A percentile compares a stretch with the other conserved stretches of the same genome.
These are phyloP conservation scores for Agraylea sexmaculata DNA, from an alignment of 1,140 invertebrate genomes.

Conservation along the genomic window DNA sequence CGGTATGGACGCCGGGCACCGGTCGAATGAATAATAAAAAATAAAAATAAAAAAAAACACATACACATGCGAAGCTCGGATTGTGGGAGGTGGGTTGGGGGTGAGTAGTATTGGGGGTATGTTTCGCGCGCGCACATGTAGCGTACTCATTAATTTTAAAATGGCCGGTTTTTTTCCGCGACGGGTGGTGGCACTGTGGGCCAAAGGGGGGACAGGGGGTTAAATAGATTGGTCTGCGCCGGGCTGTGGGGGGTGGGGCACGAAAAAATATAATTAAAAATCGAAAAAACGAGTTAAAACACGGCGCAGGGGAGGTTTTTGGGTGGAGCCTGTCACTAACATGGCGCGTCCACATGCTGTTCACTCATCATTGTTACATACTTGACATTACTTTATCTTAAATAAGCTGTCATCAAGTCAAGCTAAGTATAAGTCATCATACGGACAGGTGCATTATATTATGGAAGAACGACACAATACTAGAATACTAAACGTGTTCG, in stretches of 20 bases:
- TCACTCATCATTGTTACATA: constrained; percentile 10
- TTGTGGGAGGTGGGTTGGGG: too few relatives aligned
- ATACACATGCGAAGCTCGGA: too few relatives aligned
- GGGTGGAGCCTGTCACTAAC: constrained; percentile 3
- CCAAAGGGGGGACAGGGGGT: constrained; percentile 36
- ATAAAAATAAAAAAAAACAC: too few relatives aligned
- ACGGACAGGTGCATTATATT: too few relatives aligned
- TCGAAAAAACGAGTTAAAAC: constrained; percentile 22
- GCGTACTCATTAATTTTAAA: constrained; percentile 47
- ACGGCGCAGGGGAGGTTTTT: background rate
- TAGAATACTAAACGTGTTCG: too few relatives aligned
- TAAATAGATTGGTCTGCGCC: constrained; percentile 43
- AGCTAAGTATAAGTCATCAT: too few relatives aligned
- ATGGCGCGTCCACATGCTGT: background rate
- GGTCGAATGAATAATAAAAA: too few relatives aligned
- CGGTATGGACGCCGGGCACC: too few relatives aligned
- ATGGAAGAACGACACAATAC: too few relatives aligned
- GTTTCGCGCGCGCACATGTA: constrained; percentile 5
- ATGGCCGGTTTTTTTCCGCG: constrained; percentile 42
- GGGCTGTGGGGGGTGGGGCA: constrained; percentile 31
- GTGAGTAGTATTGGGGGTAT: too few relatives aligned
- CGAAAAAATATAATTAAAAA: constrained; percentile 24
- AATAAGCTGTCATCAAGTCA: too few relatives aligned
- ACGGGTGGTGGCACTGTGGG: constrained; percentile 30
- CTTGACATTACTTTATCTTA: too few relatives aligned